phyloP scores from a whole-genome alignment of 2,113 vertebrate genomes.

The Ceyx cyanopectus region DNA sequence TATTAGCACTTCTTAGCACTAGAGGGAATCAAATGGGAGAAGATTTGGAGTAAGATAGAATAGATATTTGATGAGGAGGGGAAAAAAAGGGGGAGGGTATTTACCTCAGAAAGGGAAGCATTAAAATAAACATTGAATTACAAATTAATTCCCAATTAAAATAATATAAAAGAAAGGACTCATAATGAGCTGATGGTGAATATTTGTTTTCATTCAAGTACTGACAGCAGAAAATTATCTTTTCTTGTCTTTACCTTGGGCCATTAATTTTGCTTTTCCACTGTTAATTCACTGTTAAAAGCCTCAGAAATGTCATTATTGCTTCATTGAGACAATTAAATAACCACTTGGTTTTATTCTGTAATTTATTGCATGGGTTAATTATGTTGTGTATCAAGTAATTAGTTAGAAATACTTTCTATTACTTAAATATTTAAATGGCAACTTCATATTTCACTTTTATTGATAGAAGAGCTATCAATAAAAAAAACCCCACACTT shows the following conservation, averaged over 20 bases:
- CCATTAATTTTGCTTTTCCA: background rate
- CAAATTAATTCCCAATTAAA: background rate
- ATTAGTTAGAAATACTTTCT: background rate
- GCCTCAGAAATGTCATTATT: background rate
- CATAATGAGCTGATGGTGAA: background rate
- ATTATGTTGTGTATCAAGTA: background rate
- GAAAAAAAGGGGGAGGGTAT: background rate
- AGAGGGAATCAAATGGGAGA: background rate
- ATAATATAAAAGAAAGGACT: background rate
- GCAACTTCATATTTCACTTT: background rate
- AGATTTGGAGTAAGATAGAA: background rate
- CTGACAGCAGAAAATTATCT: background rate
- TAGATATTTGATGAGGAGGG: background rate
- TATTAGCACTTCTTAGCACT: background rate
- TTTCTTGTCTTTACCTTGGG: background rate
- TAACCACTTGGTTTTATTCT: background rate
- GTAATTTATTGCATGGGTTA: slow-evolving; percentile 13
- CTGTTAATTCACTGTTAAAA: background rate
- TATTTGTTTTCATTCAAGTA: background rate
- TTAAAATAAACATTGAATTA: background rate
- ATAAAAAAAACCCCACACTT: background rate
- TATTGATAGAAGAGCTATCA: background rate
- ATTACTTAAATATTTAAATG: background rate
- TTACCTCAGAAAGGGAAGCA: background rate
- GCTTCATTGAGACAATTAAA: background rate